A percentile compares a stretch with the other conserved stretches of the same genome.
phyloP scores from a whole-genome alignment of 2,113 vertebrate species.

The Ptyas mucosa region DNA sequence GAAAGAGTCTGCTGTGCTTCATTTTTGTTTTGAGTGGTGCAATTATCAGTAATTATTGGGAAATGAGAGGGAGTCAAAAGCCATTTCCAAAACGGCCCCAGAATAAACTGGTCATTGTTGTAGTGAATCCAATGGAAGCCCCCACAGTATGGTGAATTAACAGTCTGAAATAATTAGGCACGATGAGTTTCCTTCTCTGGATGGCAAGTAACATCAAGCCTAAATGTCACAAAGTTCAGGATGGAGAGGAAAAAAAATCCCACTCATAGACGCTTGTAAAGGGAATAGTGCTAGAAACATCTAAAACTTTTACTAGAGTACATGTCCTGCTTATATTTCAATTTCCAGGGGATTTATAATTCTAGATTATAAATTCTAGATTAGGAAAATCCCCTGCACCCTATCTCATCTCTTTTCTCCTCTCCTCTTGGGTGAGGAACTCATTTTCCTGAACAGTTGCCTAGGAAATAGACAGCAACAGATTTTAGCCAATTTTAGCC shows the following conservation, averaged over 20 bases:
- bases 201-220: constrained; percentile 38
- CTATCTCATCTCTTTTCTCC: not conserved
- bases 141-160: constrained; percentile 54
- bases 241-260: not conserved
- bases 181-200: constrained; percentile 63
- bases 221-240: constrained; percentile 29
- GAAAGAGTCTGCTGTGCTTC: constrained; percentile 68
- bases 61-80: constrained; percentile 70
- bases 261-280: constrained; percentile 11
- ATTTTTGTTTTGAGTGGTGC: constrained; percentile 66
- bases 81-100: constrained; percentile 68
- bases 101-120: constrained; percentile 70
- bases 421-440: not conserved
- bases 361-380: too few relatives aligned
- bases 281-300: not conserved
- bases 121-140: constrained; percentile 35
- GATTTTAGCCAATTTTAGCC: not conserved
- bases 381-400: not conserved
- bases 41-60: constrained; percentile 76
- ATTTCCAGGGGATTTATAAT: not conserved
- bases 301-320: constrained; percentile 14
- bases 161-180: constrained; percentile 66
- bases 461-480: not conserved
- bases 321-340: not conserved
- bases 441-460: not conserved